Base-by-base conservation (phyloP, 2,113 vertebrate species). In the Cyanoliseus patagonus region DNA sequence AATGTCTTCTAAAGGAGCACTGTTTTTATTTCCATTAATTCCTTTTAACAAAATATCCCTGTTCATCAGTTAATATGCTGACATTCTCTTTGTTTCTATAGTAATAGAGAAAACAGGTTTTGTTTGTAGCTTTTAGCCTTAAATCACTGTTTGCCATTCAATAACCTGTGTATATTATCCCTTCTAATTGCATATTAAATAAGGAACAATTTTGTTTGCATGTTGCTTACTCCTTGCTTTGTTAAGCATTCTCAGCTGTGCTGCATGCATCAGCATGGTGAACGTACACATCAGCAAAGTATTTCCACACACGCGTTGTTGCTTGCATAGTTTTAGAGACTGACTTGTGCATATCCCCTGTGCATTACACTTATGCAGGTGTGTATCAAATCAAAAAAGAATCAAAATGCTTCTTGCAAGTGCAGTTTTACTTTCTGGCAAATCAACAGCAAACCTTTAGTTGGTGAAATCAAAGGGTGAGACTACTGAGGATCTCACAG, bases 321-420 rank as follows among this genome's bases (percentile, higher is more conserved):
- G 62, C 11, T 5, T 13, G 9, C 23, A 11, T 6, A 10, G 35
- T 39, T 81, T 30, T 28, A 42, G 41, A 73, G 33, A 27, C 23
- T 30, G 44, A 6, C 23, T 35, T 51, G 49, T 3, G 2, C 19
- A 3, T 39, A 6, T 39, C 23, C 20, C 24, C 6, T 7, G 0
- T 8, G 7, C 39, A 13, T 17, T 41, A 64, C 37, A 64, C 17
- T 42, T 57, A 30, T 59, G 37, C 33, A 17, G 67, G 44, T 41
- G 17, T 2, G 1, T 10, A 51, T 51, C 49, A 51, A 51, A 51
- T 51, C 24, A 25, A 51, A 51, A 14, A 51, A 51, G 24, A 52
- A 64, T 42, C 17, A 8, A 17, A 88, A 64, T 41, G 31, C 31
- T 59, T 66, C 55, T 51, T 80, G 27, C n/a, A 52, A 80, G 35